Conservation (phyloP, 2,797 vertebrate species). For the Crotalus adamanteus region DNA sequence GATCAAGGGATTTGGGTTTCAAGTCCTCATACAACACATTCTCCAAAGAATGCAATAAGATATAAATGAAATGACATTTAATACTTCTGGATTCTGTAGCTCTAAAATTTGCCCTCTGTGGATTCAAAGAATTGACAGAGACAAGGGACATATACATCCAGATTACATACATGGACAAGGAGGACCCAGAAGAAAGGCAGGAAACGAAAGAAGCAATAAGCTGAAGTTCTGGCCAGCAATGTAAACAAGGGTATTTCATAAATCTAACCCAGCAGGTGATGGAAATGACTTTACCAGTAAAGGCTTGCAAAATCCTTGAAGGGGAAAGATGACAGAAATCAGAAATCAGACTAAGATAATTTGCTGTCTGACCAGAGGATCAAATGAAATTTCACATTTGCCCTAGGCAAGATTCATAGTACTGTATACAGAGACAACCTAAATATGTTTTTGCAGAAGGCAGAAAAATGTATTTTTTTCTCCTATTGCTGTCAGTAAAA, state of each 20-base stretch:
- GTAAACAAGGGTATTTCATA: background rate
- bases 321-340: background rate
- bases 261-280: background rate
- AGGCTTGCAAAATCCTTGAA: background rate
- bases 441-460: background rate
- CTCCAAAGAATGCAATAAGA: background rate
- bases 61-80: background rate
- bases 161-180: background rate
- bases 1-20: background rate
- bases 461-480: background rate
- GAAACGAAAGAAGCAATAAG: background rate
- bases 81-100: background rate
- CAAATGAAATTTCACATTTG: background rate
- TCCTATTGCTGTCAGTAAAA: background rate
- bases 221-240: background rate
- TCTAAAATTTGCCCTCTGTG: background rate
- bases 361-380: background rate
- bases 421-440: background rate
- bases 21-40: background rate
- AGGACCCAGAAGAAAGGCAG: background rate
- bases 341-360: background rate
- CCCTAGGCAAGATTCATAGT: background rate
- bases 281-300: background rate
- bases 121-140: background rate
- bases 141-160: background rate